phyloP scores from a whole-genome alignment of 2,113 vertebrate species.

The Microcebus murinus region DNA sequence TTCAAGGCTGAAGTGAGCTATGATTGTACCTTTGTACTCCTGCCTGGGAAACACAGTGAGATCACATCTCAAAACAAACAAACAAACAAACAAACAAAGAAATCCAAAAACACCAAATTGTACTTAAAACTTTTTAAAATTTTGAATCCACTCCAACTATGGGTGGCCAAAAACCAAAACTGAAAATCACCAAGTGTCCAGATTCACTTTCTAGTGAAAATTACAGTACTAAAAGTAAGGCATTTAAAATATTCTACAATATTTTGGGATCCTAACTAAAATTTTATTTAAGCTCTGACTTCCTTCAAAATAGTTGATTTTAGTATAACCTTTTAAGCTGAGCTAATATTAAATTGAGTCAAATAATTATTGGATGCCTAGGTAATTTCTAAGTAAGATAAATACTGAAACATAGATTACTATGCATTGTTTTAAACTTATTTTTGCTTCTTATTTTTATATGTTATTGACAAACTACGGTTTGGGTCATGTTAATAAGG shows the following conservation, averaged over 20 bases:
- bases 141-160: background rate
- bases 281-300: slow-evolving; percentile 10
- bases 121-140: slow-evolving; percentile 41
- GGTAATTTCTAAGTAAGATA: slow-evolving; percentile 12
- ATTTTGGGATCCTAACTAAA: slow-evolving; percentile 8
- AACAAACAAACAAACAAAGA: accelerated
- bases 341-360: background rate
- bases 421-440: background rate
- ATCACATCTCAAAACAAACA: background rate
- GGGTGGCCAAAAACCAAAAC: background rate
- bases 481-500: slow-evolving; percentile 18
- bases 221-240: background rate
- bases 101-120: background rate
- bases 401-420: slow-evolving; percentile 18
- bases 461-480: background rate
- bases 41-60: background rate
- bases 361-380: background rate
- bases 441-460: slow-evolving; percentile 8
- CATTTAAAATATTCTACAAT: slow-evolving; percentile 1
- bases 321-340: slow-evolving; percentile 18
- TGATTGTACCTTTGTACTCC: background rate
- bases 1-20: no score
- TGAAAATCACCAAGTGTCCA: background rate
- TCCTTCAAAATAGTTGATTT: background rate
- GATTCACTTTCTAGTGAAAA: slow-evolving; percentile 5